phyloP scores from a whole-genome alignment of 2,113 vertebrate genomes.

The Tauraco erythrolophus region DNA sequence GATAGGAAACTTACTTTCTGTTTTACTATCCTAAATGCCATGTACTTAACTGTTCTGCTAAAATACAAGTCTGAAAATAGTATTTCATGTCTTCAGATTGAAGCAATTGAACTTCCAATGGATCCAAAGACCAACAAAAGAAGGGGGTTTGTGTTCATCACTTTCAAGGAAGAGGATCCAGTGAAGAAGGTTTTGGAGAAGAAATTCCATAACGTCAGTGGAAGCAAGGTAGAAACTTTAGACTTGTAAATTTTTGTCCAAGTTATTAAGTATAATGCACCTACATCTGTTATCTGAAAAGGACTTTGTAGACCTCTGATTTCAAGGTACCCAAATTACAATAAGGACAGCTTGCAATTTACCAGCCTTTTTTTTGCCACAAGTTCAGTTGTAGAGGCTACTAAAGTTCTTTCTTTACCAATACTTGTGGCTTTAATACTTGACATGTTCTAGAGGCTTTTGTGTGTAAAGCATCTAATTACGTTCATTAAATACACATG shows the following conservation, averaged over 20 bases:
- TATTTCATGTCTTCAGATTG: slow-evolving; percentile 81
- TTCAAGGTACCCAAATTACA: background rate
- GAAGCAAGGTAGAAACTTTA: slow-evolving; percentile 89
- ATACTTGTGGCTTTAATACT: background rate
- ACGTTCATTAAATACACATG: background rate
- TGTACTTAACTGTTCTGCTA: background rate
- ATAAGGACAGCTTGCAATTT: background rate
- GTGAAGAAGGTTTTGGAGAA: slow-evolving; percentile 97
- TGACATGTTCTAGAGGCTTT: background rate
- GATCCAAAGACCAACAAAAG: slow-evolving; percentile 98
- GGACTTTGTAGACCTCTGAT: background rate
- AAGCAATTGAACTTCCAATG: slow-evolving; percentile 97
- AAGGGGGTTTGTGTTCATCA: slow-evolving; percentile 97
- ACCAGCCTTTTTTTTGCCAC: rapidly evolving
- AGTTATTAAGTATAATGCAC: background rate
- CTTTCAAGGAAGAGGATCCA: slow-evolving; percentile 93
- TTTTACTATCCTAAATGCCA: background rate
- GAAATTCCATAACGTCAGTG: slow-evolving; percentile 95
- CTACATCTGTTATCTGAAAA: background rate
- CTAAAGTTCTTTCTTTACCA: background rate
- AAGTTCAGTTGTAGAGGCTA: background rate
- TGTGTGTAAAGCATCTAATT: background rate
- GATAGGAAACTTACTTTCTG: background rate
- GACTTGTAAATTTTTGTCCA: background rate
- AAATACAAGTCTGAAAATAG: background rate